Percentiles rank a stretch among this genome's conserved stretches.
These are phyloP conservation scores for Propsilocerus akamusi DNA, from an alignment of 1,140 invertebrate genomes.

Conservation along the genomic window DNA sequence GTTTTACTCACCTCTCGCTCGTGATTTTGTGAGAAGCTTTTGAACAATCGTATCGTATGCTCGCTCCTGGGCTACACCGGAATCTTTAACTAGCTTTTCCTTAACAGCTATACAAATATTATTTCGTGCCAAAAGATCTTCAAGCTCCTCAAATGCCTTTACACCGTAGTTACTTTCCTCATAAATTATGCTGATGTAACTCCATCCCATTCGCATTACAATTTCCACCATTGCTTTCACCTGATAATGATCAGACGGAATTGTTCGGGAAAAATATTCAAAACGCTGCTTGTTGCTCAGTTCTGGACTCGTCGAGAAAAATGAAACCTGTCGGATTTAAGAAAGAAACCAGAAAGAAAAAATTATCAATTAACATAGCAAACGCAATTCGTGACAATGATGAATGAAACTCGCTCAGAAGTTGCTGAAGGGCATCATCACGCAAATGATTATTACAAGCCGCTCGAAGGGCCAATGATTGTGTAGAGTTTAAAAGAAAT, in stretches of 20 bases:
- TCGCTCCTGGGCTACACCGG: constrained; percentile 70
- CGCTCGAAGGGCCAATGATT: too few species aligned
- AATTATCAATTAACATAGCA: not conserved
- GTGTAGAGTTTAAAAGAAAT: too few species aligned
- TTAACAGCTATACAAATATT: constrained; percentile 87
- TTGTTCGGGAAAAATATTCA: constrained; percentile 87
- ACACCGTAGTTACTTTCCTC: constrained; percentile 95
- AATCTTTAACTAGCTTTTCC: constrained; percentile 88
- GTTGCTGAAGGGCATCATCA: too few species aligned
- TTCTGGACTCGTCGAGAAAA: constrained; percentile 88
- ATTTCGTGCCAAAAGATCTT: constrained; percentile 57
- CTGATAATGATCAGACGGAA: constrained; percentile 88
- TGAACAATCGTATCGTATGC: constrained; percentile 77
- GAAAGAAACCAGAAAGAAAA: constrained; percentile 5
- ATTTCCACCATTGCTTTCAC: constrained; percentile 92
- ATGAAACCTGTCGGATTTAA: constrained; percentile 62
- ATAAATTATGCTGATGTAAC: constrained; percentile 88
- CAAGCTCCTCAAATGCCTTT: constrained; percentile 88
- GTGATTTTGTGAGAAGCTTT: constrained; percentile 60
- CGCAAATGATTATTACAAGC: too few species aligned
- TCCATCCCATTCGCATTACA: constrained; percentile 72
- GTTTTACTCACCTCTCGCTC: constrained; percentile 57
- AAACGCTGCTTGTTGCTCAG: constrained; percentile 89
- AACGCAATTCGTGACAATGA: too few species aligned
- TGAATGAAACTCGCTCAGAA: too few species aligned